phyloP scores from a whole-genome alignment of 2,113 vertebrate species.

The Paedocypris sp. region DNA sequence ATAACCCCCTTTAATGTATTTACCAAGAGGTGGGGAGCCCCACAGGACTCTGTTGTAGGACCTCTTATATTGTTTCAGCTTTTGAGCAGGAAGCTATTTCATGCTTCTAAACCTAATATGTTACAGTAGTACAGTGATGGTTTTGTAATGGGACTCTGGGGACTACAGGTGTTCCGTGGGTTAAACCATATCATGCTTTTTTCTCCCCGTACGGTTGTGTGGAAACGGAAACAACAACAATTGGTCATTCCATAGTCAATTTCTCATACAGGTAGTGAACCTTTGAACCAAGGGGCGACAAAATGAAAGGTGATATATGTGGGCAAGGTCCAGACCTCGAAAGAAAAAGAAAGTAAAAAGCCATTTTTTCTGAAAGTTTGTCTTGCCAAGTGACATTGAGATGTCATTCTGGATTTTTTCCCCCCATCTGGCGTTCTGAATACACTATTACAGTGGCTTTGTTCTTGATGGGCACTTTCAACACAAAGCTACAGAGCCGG shows the following conservation, averaged over 20 bases:
- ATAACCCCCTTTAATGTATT: conserved; percentile 44
- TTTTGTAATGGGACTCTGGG: background rate
- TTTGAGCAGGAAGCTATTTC: conserved; percentile 20
- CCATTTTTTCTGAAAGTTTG: background rate
- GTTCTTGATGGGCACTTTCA: conserved; percentile 12
- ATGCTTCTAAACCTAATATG: background rate
- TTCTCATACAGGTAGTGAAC: too few species aligned
- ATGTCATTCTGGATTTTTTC: conserved; percentile 23
- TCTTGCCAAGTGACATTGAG: conserved; percentile 28
- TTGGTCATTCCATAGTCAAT: background rate
- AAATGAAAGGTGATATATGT: conserved; percentile 11
- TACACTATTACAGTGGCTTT: conserved; percentile 15
- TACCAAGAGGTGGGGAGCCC: conserved; percentile 24
- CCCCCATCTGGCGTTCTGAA: conserved; percentile 17
- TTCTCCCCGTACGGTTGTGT: background rate
- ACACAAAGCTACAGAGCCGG: conserved; percentile 15
- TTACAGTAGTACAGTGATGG: background rate
- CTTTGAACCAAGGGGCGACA: conserved; percentile 10
- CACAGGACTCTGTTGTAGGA: conserved; percentile 22
- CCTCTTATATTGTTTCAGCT: conserved; percentile 43
- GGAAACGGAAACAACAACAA: background rate
- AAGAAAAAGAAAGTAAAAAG: conserved; percentile 8
- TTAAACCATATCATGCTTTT: background rate
- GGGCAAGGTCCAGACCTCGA: conserved; percentile 3
- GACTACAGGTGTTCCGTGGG: background rate